Percentiles rank a stretch among this genome's conserved stretches.
Evolutionary conservation across 2,797 vertebrate genomes (phyloP).

Genomic region (Pagetopsis macropterus): DNA sequence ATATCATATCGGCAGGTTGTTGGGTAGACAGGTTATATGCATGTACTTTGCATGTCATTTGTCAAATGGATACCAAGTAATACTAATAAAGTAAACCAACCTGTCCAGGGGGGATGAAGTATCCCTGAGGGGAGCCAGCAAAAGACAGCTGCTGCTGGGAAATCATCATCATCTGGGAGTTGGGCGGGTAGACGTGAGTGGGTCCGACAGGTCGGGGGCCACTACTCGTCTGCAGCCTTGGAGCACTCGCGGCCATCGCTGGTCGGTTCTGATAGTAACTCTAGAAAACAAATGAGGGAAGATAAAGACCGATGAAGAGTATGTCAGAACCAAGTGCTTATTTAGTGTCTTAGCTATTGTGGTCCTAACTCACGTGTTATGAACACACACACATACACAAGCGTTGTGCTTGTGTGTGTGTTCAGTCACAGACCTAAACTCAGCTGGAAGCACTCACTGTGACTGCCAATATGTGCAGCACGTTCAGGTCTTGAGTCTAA

Average conservation of each 20-base stretch:
- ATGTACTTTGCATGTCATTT: not conserved
- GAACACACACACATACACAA: too few species aligned
- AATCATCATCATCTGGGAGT: constrained; percentile 99
- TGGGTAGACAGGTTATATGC: not conserved
- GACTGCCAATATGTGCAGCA: constrained; percentile 32
- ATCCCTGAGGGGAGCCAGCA: constrained; percentile 92
- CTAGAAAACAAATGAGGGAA: constrained; percentile 73
- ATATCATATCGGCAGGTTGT: not conserved
- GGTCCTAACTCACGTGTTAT: constrained; percentile 6
- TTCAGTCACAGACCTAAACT: constrained; percentile 19
- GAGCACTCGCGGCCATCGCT: constrained; percentile 89
- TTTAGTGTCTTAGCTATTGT: not conserved
- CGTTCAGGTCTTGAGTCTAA: constrained; percentile 37
- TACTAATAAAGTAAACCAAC: constrained; percentile 73
- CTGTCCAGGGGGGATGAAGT: constrained; percentile 92
- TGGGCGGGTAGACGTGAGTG: constrained; percentile 90
- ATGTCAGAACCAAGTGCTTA: not conserved
- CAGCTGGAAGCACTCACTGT: constrained; percentile 40
- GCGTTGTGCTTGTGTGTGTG: not conserved
- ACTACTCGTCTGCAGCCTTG: constrained; percentile 89
- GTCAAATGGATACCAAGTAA: not conserved
- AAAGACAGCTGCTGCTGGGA: constrained; percentile 93
- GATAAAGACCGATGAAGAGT: constrained; percentile 7
- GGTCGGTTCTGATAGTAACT: constrained; percentile 93
- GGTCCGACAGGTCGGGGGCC: constrained; percentile 90